phyloP scores from a whole-genome alignment of 2,888 invertebrate species.

The Drosophila nr. perissopoda region DNA sequence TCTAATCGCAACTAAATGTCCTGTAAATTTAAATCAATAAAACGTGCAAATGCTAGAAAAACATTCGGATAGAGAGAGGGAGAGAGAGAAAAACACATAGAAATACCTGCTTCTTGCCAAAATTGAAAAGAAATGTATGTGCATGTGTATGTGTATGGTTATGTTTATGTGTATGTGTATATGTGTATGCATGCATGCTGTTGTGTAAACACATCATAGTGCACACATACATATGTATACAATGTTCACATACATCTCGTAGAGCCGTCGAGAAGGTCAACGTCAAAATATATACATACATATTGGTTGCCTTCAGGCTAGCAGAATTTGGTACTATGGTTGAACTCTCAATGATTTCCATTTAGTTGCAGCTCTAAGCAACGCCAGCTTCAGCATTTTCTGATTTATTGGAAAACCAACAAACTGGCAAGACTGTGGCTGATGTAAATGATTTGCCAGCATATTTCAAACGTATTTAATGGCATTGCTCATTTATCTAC shows the following conservation, averaged over 20 bases:
- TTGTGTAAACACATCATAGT: not conserved
- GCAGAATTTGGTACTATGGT: conserved; percentile 7
- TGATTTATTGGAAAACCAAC: conserved; percentile 59
- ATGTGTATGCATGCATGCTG: not conserved
- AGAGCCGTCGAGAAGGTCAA: conserved; percentile 14
- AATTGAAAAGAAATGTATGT: conserved; percentile 15
- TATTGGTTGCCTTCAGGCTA: not conserved
- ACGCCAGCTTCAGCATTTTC: conserved; percentile 40
- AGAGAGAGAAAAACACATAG: conserved; percentile 7
- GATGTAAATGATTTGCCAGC: conserved; percentile 70
- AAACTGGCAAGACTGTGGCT: conserved; percentile 25
- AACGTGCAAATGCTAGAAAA: conserved; percentile 27
- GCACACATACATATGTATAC: not conserved
- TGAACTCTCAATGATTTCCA: conserved; percentile 27
- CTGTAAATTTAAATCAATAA: conserved; percentile 16
- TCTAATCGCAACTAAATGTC: conserved; percentile 13
- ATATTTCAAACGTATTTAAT: conserved; percentile 74
- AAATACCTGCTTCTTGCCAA: conserved; percentile 10
- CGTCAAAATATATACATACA: conserved; percentile 4
- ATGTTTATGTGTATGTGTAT: not conserved
- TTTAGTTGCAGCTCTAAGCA: conserved; percentile 42
- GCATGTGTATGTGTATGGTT: not conserved
- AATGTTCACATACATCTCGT: not conserved
- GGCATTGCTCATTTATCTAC: conserved; percentile 72
- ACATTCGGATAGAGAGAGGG: conserved; percentile 8